Conservation (phyloP, 2,888 invertebrate genomes). For the Rhingia campestris region DNA sequence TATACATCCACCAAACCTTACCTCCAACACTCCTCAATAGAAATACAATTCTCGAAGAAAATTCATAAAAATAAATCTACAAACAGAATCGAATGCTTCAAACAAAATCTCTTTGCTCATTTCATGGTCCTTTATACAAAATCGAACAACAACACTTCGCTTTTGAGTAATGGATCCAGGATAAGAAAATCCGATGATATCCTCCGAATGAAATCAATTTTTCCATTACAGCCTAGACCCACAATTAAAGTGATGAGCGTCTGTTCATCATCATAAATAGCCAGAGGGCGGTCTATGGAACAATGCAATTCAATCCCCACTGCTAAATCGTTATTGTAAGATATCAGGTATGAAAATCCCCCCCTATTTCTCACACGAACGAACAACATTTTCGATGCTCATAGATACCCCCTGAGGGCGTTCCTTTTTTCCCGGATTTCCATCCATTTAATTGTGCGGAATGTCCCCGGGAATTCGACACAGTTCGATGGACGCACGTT, state of each 20-base stretch:
- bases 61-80: too few species aligned
- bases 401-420: conserved; percentile 11
- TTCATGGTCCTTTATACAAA: too few species aligned
- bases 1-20: too few species aligned
- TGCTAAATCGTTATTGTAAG: conserved; percentile 42
- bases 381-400: not conserved
- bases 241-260: conserved; percentile 24
- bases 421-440: not conserved
- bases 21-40: too few species aligned
- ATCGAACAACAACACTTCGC: too few species aligned
- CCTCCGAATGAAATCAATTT: conserved; percentile 19
- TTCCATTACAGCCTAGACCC: conserved; percentile 25
- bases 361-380: not conserved
- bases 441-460: conserved; percentile 34
- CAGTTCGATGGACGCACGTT: conserved; percentile 1
- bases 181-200: not conserved
- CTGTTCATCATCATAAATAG: conserved; percentile 34
- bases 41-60: too few species aligned
- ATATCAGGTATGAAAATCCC: conserved; percentile 21
- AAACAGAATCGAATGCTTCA: too few species aligned
- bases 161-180: too few species aligned
- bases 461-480: conserved; percentile 18
- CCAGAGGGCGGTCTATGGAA: conserved; percentile 20
- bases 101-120: too few species aligned
- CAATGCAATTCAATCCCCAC: conserved; percentile 55